These are phyloP conservation scores for Saturnia pavonia DNA, from an alignment of 2,888 invertebrate species.

Conservation along the genomic window DNA sequence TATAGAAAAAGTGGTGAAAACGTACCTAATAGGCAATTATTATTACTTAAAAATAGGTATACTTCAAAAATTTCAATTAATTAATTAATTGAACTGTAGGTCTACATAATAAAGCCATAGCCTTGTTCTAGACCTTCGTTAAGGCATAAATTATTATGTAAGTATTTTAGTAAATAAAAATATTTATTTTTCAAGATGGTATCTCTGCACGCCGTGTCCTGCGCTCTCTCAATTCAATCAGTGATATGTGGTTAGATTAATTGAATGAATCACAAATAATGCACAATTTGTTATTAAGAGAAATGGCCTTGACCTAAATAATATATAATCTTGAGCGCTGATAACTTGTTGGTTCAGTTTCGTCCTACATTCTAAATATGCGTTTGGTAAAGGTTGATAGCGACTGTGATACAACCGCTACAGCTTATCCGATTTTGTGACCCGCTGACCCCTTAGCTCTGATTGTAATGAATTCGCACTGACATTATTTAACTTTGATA, in stretches of 20 bases:
- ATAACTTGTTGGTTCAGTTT: neutral
- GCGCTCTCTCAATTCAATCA: neutral
- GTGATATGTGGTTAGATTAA: slow-evolving; percentile 1
- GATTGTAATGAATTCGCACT: slow-evolving; percentile 13
- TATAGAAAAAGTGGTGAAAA: no score
- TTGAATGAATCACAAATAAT: slow-evolving; percentile 10
- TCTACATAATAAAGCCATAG: no score
- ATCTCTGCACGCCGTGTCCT: neutral
- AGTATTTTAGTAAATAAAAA: neutral
- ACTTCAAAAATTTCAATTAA: no score
- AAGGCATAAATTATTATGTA: neutral
- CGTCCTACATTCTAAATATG: slow-evolving; percentile 22
- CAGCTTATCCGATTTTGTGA: slow-evolving; percentile 33
- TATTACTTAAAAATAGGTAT: no score
- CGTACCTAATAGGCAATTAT: no score
- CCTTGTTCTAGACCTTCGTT: no score
- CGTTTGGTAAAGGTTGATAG: slow-evolving; percentile 28
- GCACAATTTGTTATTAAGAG: slow-evolving; percentile 7
- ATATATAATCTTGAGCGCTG: neutral
- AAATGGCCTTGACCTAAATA: slow-evolving; percentile 37
- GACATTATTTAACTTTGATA: neutral
- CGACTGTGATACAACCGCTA: slow-evolving; percentile 21
- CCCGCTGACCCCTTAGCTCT: slow-evolving; percentile 20
- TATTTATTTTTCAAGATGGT: neutral
- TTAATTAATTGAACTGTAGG: no score